Percentiles rank a stretch among this genome's conserved stretches.
Evolutionary conservation across 2,888 invertebrate genomes (phyloP).

Genomic region (Spilarctia lutea): DNA sequence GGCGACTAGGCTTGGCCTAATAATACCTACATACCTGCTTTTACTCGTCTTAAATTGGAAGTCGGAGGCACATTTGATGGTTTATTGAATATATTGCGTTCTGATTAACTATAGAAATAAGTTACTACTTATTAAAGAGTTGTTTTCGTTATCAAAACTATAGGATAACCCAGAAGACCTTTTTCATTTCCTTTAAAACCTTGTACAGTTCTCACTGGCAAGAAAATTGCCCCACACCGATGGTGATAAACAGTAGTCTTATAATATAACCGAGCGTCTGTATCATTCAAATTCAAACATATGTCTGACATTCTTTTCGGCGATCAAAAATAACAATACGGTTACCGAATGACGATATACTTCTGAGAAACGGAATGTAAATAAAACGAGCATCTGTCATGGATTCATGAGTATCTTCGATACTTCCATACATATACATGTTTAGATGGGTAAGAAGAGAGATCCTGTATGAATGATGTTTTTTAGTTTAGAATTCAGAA

Average conservation of each 20-base stretch:
- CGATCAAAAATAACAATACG: constrained; percentile 5
- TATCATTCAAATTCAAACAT: not conserved
- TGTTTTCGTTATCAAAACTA: not conserved
- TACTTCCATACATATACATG: not conserved
- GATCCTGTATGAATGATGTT: not conserved
- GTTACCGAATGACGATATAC: not conserved
- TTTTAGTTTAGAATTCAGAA: too few relatives aligned
- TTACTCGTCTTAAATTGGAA: not conserved
- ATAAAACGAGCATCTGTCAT: constrained; percentile 1
- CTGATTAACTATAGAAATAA: not conserved
- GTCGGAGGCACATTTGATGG: not conserved
- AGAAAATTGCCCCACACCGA: not conserved
- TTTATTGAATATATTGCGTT: not conserved
- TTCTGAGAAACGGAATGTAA: constrained; percentile 15
- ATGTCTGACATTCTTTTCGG: constrained; percentile 2
- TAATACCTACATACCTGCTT: constrained; percentile 11
- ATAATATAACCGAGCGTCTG: not conserved
- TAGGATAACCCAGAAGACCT: not conserved
- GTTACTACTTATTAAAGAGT: not conserved
- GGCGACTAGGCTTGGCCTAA: constrained; percentile 7
- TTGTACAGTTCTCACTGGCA: not conserved
- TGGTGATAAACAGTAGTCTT: not conserved
- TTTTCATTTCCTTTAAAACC: not conserved
- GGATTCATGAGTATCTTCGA: not conserved
- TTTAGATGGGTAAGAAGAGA: too few relatives aligned